A percentile compares a stretch with the other conserved stretches of the same genome.
phyloP scores from a whole-genome alignment of 2,888 invertebrate genomes.

The Margaritifera margaritifera region DNA sequence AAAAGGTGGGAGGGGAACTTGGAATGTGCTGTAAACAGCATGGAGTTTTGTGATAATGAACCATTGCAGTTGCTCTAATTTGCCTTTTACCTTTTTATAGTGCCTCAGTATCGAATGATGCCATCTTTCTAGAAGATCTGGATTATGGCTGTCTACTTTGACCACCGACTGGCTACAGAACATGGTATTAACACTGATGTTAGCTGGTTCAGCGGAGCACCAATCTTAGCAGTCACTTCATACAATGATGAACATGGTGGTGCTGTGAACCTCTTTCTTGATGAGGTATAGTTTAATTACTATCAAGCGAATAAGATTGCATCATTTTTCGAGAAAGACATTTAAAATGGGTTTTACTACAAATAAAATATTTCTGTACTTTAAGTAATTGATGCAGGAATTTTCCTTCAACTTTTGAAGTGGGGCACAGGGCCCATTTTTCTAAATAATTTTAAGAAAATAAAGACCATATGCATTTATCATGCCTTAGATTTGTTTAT shows the following conservation, averaged over 20 bases:
- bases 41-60: too few species aligned
- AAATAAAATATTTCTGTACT: background rate
- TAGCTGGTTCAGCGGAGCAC: conserved; percentile 87
- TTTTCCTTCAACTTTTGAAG: background rate
- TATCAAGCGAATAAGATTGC: background rate
- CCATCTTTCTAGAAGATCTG: background rate
- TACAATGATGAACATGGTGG: conserved; percentile 92
- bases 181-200: conserved; percentile 74
- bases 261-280: conserved; percentile 89
- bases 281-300: conserved; percentile 78
- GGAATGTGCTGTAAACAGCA: too few species aligned
- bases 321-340: background rate
- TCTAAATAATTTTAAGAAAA: background rate
- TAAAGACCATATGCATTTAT: background rate
- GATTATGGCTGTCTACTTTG: conserved; percentile 72
- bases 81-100: too few species aligned
- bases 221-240: conserved; percentile 88
- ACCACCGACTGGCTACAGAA: conserved; percentile 66
- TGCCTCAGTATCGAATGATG: too few species aligned
- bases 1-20: too few species aligned
- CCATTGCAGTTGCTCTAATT: too few species aligned
- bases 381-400: background rate
- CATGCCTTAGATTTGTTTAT: too few species aligned
- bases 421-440: background rate
- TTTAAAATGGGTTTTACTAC: background rate